Evolutionary conservation across 2,113 vertebrate species (phyloP).

Genomic region (Myrmophylax atrothorax): DNA sequence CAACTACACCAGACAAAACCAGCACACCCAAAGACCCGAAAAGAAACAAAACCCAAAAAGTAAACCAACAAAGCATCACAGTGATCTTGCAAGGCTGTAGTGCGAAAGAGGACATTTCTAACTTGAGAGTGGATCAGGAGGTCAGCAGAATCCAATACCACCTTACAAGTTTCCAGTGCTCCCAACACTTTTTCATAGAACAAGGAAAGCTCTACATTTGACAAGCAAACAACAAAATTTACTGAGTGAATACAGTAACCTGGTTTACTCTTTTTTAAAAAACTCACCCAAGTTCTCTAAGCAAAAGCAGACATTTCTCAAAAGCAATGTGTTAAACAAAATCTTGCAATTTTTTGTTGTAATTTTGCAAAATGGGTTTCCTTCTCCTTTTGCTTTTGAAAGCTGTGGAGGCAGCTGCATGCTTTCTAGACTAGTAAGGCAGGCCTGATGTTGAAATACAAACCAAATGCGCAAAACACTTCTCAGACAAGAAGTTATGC

Average conservation of each 20-base stretch:
- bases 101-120: background rate
- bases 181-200: background rate
- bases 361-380: background rate
- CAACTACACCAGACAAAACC: background rate
- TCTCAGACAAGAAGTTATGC: background rate
- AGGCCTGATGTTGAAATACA: background rate
- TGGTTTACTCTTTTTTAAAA: background rate
- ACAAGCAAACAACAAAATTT: background rate
- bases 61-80: background rate
- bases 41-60: background rate
- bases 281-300: background rate
- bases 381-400: constrained; percentile 20
- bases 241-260: background rate
- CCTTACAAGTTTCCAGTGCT: background rate
- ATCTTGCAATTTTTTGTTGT: background rate
- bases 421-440: background rate
- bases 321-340: background rate
- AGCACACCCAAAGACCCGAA: background rate
- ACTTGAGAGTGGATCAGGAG: background rate
- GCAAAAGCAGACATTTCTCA: background rate
- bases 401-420: background rate
- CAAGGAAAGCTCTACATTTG: background rate
- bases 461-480: background rate
- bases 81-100: background rate
- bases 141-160: background rate